Evolutionary conservation across 2,888 invertebrate genomes (phyloP).

Genomic region (Molorchus minor): DNA sequence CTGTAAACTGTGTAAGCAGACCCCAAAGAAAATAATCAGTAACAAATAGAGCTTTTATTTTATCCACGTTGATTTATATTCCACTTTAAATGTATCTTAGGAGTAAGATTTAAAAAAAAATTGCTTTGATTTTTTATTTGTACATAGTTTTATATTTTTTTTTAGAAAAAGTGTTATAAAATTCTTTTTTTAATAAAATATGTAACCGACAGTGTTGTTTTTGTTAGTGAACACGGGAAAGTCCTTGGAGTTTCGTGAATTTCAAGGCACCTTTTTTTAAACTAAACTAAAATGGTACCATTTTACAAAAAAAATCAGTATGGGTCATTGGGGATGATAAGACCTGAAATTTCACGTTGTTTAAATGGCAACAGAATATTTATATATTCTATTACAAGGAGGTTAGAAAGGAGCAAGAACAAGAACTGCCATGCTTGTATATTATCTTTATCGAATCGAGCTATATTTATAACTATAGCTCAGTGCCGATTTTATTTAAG

Average conservation of each 20-base stretch:
- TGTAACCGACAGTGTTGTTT: neutral
- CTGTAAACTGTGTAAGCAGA: conserved; percentile 45
- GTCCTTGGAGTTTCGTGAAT: too few species aligned
- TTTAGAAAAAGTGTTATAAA: conserved; percentile 17
- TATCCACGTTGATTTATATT: neutral
- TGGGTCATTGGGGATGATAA: neutral
- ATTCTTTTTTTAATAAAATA: conserved; percentile 28
- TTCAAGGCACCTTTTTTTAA: too few species aligned
- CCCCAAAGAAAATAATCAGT: conserved; percentile 28
- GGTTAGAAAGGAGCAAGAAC: too few species aligned
- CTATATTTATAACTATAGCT: too few species aligned
- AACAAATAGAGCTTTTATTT: neutral
- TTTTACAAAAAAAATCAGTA: neutral
- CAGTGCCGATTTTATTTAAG: too few species aligned
- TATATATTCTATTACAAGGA: too few species aligned
- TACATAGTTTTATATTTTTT: conserved; percentile 29
- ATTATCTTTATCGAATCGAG: too few species aligned
- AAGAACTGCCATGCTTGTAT: too few species aligned
- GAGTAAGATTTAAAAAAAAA: conserved; percentile 2
- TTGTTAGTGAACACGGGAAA: too few species aligned
- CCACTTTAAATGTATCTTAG: conserved; percentile 1
- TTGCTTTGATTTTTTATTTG: conserved; percentile 25
- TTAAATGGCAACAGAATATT: too few species aligned
- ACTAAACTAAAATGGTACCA: too few species aligned
- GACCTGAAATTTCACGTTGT: too few species aligned